Conservation (phyloP, 2,113 vertebrate genomes). For the Panthera leo region DNA sequence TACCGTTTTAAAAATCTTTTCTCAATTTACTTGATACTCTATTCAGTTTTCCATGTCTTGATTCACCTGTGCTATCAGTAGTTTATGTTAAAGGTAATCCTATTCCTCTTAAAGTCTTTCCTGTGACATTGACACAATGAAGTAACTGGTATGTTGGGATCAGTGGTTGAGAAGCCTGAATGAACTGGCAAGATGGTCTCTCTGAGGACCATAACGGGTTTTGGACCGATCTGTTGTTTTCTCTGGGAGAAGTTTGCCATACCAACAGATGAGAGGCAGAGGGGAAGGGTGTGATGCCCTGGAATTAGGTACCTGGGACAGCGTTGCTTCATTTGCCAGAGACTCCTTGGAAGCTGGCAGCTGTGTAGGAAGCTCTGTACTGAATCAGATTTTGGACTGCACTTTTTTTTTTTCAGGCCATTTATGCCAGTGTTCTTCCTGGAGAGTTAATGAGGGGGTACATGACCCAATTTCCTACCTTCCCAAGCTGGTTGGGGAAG, state of each 20-base stretch:
- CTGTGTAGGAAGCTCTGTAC: not conserved
- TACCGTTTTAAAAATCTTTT: not conserved
- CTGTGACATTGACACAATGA: not conserved
- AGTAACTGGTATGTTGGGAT: not conserved
- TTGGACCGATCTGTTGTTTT: not conserved
- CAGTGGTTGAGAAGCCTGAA: too few relatives aligned
- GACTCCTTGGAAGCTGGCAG: not conserved
- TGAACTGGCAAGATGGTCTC: not conserved
- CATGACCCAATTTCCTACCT: conserved; percentile 95
- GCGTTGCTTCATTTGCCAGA: not conserved
- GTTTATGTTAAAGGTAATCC: not conserved
- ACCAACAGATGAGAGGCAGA: not conserved
- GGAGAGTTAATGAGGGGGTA: conserved; percentile 97
- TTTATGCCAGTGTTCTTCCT: conserved; percentile 97
- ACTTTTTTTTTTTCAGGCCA: conserved; percentile 85
- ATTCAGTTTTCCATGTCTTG: not conserved
- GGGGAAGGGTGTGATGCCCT: not conserved
- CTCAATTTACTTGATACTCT: not conserved
- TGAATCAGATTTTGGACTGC: not conserved
- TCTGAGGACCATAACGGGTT: not conserved
- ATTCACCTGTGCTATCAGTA: not conserved
- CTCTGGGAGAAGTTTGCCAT: not conserved
- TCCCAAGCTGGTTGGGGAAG: conserved; percentile 97
- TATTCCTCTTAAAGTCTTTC: not conserved
- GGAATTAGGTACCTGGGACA: not conserved